Conservation (phyloP, 2,113 vertebrate species). For the Sinocyclocheilus rhinocerous region DNA sequence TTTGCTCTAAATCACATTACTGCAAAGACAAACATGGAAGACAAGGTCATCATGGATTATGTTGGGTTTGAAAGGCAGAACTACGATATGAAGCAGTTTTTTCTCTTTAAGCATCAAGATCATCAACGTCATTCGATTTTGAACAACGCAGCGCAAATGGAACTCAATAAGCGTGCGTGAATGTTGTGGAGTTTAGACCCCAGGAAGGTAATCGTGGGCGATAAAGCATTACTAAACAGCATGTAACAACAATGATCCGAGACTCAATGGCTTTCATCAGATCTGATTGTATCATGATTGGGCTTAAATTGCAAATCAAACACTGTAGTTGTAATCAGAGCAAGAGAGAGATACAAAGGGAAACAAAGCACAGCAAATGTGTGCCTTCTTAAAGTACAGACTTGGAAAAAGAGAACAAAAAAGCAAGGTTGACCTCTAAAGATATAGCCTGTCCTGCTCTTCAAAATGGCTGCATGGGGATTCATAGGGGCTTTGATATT, state of each 20-base stretch:
- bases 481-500: slow-evolving; percentile 25
- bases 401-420: not conserved
- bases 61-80: not conserved
- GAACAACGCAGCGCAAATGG: not conserved
- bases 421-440: slow-evolving; percentile 40
- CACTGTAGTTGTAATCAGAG: slow-evolving; percentile 54
- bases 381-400: slow-evolving; percentile 16
- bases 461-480: slow-evolving; percentile 21
- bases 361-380: slow-evolving; percentile 45
- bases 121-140: slow-evolving; percentile 14
- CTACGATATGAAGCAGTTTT: slow-evolving; percentile 18
- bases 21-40: slow-evolving; percentile 16
- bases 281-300: slow-evolving; percentile 62
- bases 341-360: slow-evolving; percentile 38
- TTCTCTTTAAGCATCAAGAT: not conserved
- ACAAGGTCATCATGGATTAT: not conserved
- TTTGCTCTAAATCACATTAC: slow-evolving; percentile 46
- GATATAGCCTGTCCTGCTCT: slow-evolving; percentile 48
- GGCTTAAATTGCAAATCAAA: slow-evolving; percentile 60
- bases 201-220: slow-evolving; percentile 42
- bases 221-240: slow-evolving; percentile 53
- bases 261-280: slow-evolving; percentile 54
- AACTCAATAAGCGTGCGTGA: slow-evolving; percentile 18
- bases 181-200: slow-evolving; percentile 36
- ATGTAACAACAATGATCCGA: slow-evolving; percentile 54